phyloP scores from a whole-genome alignment of 2,113 vertebrate species.

The Nematolebias whitei region DNA sequence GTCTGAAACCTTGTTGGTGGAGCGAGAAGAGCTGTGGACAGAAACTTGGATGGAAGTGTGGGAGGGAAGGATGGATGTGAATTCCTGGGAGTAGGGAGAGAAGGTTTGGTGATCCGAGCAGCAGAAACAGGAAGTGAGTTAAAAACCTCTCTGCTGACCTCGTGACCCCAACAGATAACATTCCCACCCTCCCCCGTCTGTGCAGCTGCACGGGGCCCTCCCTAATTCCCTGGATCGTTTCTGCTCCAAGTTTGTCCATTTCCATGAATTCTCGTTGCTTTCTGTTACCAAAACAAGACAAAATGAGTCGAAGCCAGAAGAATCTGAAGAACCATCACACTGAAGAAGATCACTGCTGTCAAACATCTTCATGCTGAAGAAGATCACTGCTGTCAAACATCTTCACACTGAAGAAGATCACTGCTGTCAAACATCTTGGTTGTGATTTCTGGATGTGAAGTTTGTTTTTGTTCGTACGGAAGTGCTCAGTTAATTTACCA shows the following conservation, averaged over 20 bases:
- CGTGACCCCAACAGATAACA: conserved; percentile 72
- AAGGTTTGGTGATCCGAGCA: conserved; percentile 69
- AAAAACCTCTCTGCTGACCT: conserved; percentile 72
- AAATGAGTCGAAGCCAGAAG: too few species aligned
- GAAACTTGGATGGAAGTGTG: conserved; percentile 30
- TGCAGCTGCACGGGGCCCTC: conserved; percentile 56
- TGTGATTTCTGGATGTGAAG: too few species aligned
- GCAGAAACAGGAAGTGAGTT: conserved; percentile 80
- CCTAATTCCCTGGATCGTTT: conserved; percentile 25
- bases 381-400: too few species aligned
- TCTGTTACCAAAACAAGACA: background rate
- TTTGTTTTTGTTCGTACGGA: too few species aligned
- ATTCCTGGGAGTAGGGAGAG: conserved; percentile 69
- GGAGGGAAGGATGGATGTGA: conserved; percentile 47
- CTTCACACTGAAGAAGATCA: too few species aligned
- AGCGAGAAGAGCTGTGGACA: conserved; percentile 5
- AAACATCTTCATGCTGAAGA: too few species aligned
- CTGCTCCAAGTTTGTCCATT: conserved; percentile 21
- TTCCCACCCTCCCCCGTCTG: conserved; percentile 74
- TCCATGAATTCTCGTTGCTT: background rate
- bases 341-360: too few species aligned
- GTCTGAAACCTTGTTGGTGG: conserved; percentile 3
- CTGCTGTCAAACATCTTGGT: too few species aligned
- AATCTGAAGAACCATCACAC: too few species aligned
- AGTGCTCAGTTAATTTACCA: too few species aligned